These are phyloP conservation scores for Argyresthia goedartella DNA, from an alignment of 2,888 invertebrate species.

Conservation along the genomic window DNA sequence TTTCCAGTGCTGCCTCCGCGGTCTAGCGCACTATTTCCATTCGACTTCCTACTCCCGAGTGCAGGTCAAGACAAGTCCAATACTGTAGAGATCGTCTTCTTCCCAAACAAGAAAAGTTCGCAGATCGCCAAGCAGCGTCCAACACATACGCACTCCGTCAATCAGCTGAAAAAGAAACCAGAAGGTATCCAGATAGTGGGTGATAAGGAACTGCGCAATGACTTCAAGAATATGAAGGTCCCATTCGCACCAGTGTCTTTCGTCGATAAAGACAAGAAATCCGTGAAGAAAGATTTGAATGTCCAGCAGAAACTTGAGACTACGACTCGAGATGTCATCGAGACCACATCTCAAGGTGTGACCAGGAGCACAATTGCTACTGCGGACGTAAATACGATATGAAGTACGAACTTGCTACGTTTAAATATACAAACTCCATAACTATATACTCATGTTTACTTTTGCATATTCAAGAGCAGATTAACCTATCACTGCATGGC, in stretches of 20 bases:
- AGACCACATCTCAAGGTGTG: not conserved
- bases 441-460: too few relatives aligned
- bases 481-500: too few relatives aligned
- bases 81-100: slow-evolving; percentile 42
- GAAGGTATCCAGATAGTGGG: slow-evolving; percentile 36
- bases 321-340: not conserved
- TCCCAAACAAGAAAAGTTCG: slow-evolving; percentile 33
- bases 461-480: too few relatives aligned
- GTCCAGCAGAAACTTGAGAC: slow-evolving; percentile 12
- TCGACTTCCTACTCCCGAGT: too few relatives aligned
- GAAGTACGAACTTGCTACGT: too few relatives aligned
- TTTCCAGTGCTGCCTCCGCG: too few relatives aligned
- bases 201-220: slow-evolving; percentile 31
- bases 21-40: too few relatives aligned
- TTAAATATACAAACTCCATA: too few relatives aligned
- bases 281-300: slow-evolving; percentile 38
- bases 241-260: slow-evolving; percentile 14
- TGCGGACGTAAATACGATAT: slow-evolving; percentile 9
- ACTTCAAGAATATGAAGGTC: slow-evolving; percentile 20
- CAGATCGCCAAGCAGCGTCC: too few relatives aligned
- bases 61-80: slow-evolving; percentile 22
- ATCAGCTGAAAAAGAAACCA: not conserved
- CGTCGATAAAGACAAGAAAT: slow-evolving; percentile 4
- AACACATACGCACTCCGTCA: too few relatives aligned
- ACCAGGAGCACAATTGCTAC: slow-evolving; percentile 15